These are phyloP conservation scores for Eumaeus atala DNA, from an alignment of 1,140 invertebrate genomes.

Conservation along the genomic window DNA sequence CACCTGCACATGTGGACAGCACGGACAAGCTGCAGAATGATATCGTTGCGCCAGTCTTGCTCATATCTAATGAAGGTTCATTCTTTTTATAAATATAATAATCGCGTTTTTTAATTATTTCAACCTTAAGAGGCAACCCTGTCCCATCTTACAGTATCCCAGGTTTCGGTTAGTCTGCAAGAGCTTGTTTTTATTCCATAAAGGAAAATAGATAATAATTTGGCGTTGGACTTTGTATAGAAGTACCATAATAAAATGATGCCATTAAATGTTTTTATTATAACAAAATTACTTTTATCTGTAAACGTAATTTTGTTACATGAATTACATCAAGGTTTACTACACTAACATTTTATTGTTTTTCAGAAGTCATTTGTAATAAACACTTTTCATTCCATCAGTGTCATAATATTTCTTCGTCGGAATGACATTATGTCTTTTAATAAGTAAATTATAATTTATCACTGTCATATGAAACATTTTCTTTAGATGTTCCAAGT, in stretches of 20 bases:
- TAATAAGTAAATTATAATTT: not conserved
- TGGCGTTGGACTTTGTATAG: not conserved
- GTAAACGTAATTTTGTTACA: no score
- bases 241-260: no score
- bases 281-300: no score
- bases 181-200: not conserved
- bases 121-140: no score
- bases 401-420: not conserved
- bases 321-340: no score
- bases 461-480: not conserved
- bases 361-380: not conserved
- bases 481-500: not conserved
- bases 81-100: not conserved
- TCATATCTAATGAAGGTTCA: constrained; percentile 49
- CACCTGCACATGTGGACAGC: constrained; percentile 36
- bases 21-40: constrained; percentile 51
- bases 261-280: no score
- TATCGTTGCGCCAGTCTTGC: constrained; percentile 40
- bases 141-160: no score
- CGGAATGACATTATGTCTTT: not conserved
- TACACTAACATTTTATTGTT: no score
- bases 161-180: no score
- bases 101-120: no score
- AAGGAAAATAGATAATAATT: not conserved
- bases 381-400: not conserved